A percentile compares a stretch with the other conserved stretches of the same genome.
Conservation (phyloP, 2,888 invertebrate genomes). For the Melinaea marsaeus region DNA sequence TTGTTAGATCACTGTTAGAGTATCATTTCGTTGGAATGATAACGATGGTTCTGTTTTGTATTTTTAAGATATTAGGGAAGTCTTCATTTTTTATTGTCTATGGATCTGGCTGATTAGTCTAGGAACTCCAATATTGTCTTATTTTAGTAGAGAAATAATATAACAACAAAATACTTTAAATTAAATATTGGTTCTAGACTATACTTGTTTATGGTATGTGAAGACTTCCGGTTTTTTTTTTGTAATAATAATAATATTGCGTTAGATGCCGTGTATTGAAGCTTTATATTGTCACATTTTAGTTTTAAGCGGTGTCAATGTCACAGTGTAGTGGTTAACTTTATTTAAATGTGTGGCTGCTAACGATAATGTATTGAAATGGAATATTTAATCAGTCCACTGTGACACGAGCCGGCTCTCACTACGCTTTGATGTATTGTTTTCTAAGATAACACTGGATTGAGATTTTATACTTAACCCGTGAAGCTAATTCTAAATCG, state of each 20-base stretch:
- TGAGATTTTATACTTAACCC: no score
- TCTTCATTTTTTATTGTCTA: no score
- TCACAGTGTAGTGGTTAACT: slow-evolving; percentile 4
- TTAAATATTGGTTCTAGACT: neutral
- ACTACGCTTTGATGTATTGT: slow-evolving; percentile 19
- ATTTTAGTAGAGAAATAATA: neutral
- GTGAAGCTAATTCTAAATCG: neutral
- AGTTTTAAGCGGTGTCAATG: slow-evolving; percentile 14
- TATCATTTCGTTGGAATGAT: neutral
- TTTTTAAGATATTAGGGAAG: no score
- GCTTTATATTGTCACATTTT: slow-evolving; percentile 30
- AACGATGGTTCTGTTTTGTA: neutral
- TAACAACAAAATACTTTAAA: no score
- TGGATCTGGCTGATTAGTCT: neutral
- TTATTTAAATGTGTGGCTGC: neutral
- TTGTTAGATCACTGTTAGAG: neutral
- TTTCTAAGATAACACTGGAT: neutral
- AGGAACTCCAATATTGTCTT: neutral
- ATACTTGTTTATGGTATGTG: no score
- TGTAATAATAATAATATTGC: neutral
- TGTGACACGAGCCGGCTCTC: slow-evolving; percentile 11
- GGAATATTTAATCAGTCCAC: neutral
- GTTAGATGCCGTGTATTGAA: slow-evolving; percentile 19
- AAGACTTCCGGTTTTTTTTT: no score
- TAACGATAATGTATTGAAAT: no score